Conservation (phyloP, 2,113 vertebrate genomes). For the Numenius arquata region DNA sequence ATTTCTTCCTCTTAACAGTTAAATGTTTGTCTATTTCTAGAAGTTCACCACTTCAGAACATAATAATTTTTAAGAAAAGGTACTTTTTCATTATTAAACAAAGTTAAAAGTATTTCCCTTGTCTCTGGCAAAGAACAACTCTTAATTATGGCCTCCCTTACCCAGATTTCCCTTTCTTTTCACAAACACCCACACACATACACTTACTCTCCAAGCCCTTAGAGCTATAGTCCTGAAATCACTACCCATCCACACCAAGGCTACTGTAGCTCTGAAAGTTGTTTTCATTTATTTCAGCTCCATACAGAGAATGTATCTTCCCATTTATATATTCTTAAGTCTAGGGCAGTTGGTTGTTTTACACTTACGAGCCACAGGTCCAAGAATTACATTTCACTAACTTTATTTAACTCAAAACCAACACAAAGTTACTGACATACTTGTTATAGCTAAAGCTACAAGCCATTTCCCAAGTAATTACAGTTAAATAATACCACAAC, state of each 20-base stretch:
- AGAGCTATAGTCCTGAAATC: not conserved
- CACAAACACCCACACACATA: not conserved
- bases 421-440: not conserved
- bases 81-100: not conserved
- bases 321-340: not conserved
- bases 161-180: not conserved
- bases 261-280: not conserved
- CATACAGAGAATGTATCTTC: not conserved
- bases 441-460: not conserved
- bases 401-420: not conserved
- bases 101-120: not conserved
- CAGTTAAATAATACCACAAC: not conserved
- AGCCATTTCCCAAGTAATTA: not conserved
- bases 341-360: not conserved
- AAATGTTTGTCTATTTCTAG: not conserved
- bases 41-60: not conserved
- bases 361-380: not conserved
- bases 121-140: not conserved
- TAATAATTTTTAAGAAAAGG: not conserved
- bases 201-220: not conserved
- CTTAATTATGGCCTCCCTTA: not conserved
- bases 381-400: not conserved
- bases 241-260: not conserved
- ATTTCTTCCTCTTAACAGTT: not conserved
- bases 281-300: not conserved